Evolutionary conservation across 2,113 vertebrate genomes (phyloP).

Genomic region (Hystrix cristata): DNA sequence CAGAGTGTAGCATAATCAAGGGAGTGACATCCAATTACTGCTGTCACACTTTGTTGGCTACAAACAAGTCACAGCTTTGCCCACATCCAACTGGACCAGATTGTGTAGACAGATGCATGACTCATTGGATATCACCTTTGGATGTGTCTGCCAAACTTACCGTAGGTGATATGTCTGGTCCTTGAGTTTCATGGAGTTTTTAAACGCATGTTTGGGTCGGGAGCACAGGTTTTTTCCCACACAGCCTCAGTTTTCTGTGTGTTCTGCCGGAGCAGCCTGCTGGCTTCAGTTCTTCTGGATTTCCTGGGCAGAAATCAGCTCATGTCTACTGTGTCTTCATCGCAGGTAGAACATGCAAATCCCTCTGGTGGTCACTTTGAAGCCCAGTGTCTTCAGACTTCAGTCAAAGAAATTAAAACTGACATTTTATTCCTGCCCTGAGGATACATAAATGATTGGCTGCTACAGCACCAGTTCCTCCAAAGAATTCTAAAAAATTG

Average conservation of each 20-base stretch:
- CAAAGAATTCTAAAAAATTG: neutral
- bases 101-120: neutral
- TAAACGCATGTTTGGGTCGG: neutral
- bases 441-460: neutral
- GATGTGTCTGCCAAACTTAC: neutral
- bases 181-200: neutral
- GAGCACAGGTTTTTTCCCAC: neutral
- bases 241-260: neutral
- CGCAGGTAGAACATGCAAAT: neutral
- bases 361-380: neutral
- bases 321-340: neutral
- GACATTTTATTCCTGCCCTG: neutral
- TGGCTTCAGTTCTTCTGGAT: neutral
- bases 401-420: constrained; percentile 37
- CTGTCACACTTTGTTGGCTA: neutral
- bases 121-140: neutral
- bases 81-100: neutral
- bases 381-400: neutral
- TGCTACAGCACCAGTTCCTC: neutral
- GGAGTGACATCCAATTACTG: neutral
- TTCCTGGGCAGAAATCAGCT: neutral
- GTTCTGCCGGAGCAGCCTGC: neutral
- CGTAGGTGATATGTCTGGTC: neutral
- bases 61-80: neutral
- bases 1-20: neutral